A percentile compares a stretch with the other conserved stretches of the same genome.
Conservation (phyloP, 2,888 invertebrate genomes). For the Bursaphelenchus okinawaensis region DNA sequence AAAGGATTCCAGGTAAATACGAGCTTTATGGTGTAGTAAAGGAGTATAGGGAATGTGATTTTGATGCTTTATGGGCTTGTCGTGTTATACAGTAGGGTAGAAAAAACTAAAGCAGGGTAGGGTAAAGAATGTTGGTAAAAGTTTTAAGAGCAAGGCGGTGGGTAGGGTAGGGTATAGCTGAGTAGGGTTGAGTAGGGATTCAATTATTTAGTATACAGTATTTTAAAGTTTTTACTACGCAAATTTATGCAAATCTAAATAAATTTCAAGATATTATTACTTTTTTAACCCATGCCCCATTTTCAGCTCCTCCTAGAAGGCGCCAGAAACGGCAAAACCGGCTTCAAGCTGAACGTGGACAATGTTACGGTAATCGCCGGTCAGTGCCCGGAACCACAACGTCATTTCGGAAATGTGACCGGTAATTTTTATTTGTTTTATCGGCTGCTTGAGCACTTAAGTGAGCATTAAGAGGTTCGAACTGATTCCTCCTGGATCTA, state of each 20-base stretch:
- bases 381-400: conserved; percentile 23
- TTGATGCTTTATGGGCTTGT: too few relatives aligned
- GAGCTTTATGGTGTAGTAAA: background rate
- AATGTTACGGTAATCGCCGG: conserved; percentile 24
- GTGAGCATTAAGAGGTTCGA: background rate
- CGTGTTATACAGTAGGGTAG: too few relatives aligned
- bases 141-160: too few relatives aligned
- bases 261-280: conserved; percentile 3
- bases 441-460: background rate
- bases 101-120: too few relatives aligned
- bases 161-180: too few relatives aligned
- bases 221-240: conserved; percentile 8
- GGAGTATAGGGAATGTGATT: conserved; percentile 12
- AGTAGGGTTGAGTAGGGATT: too few relatives aligned
- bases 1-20: conserved; percentile 18
- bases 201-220: conserved; percentile 7
- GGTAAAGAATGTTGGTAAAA: too few relatives aligned
- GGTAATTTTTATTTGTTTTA: conserved; percentile 15
- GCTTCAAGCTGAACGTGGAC: conserved; percentile 27
- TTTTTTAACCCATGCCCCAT: background rate
- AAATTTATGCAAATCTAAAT: too few relatives aligned
- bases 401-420: conserved; percentile 30
- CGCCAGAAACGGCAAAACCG: conserved; percentile 1
- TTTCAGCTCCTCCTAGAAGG: conserved; percentile 38
- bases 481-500: too few relatives aligned